A percentile compares a stretch with the other conserved stretches of the same genome.
These are phyloP conservation scores for Conger conger DNA, from an alignment of 2,113 vertebrate genomes.

Conservation along the genomic window DNA sequence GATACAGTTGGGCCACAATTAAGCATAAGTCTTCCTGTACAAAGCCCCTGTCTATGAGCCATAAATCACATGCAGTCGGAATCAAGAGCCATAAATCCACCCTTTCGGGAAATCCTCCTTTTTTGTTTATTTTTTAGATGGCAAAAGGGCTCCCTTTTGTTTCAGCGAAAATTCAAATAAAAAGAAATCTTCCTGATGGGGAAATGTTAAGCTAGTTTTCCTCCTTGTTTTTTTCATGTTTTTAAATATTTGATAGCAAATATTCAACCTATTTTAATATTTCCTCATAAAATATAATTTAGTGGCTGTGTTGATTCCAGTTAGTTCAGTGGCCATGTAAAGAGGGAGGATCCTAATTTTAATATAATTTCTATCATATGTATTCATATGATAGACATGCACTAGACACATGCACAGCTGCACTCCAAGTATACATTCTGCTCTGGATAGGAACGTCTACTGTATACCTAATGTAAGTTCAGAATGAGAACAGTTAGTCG, in stretches of 20 bases:
- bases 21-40: constrained; percentile 72
- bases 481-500: background rate
- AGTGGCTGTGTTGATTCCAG: background rate
- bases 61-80: constrained; percentile 70
- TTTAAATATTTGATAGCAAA: background rate
- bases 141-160: constrained; percentile 29
- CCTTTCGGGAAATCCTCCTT: constrained; percentile 62
- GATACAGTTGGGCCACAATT: constrained; percentile 68
- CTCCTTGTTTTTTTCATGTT: background rate
- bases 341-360: no score
- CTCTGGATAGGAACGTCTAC: background rate
- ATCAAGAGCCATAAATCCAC: constrained; percentile 66
- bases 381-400: background rate
- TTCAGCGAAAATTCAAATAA: constrained; percentile 19
- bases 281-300: background rate
- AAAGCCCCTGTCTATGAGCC: constrained; percentile 68
- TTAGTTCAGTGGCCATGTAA: background rate
- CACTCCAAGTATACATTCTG: background rate
- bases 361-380: background rate
- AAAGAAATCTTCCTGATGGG: constrained; percentile 18
- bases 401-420: background rate
- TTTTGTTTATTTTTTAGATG: constrained; percentile 55
- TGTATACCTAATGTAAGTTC: background rate
- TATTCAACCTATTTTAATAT: background rate
- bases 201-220: constrained; percentile 7